phyloP scores from a whole-genome alignment of 2,888 invertebrate genomes.

The Agapetus fuscipes region DNA sequence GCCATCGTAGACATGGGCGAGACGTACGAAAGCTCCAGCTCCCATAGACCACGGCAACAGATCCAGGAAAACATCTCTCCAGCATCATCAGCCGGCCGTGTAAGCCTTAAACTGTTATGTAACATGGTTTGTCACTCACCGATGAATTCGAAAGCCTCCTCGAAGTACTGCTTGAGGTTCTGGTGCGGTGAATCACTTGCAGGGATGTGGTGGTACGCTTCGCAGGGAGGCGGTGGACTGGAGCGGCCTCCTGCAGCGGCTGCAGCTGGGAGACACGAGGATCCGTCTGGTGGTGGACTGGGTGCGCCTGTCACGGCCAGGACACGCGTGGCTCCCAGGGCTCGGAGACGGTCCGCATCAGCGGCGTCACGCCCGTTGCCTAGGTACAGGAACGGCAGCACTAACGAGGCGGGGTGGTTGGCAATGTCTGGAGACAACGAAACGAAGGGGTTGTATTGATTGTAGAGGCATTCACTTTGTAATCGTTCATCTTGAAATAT shows the following conservation, averaged over 20 bases:
- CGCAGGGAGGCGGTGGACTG: too few species aligned
- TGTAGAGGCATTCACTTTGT: too few species aligned
- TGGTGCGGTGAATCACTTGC: constrained; percentile 77
- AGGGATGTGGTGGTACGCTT: constrained; percentile 62
- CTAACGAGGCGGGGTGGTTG: constrained; percentile 65
- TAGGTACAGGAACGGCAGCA: constrained; percentile 70
- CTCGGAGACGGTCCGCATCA: constrained; percentile 54
- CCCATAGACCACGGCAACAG: too few species aligned
- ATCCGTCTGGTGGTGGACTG: constrained; percentile 61
- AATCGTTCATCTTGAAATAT: too few species aligned
- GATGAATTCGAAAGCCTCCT: constrained; percentile 77
- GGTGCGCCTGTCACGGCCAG: constrained; percentile 73
- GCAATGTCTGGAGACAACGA: constrained; percentile 52
- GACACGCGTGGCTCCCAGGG: constrained; percentile 63
- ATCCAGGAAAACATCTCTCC: too few species aligned
- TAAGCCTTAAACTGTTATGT: too few species aligned
- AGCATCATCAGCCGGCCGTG: too few species aligned
- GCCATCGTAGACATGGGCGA: too few species aligned
- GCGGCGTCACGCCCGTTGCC: constrained; percentile 76
- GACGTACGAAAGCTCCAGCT: too few species aligned
- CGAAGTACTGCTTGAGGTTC: constrained; percentile 81
- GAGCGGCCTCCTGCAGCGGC: constrained; percentile 42
- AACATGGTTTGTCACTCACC: constrained; percentile 45
- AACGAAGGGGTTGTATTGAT: too few species aligned
- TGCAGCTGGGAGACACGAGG: too few species aligned